Conservation (phyloP, 2,797 vertebrate genomes). For the Lepilemur ruficaudatus region DNA sequence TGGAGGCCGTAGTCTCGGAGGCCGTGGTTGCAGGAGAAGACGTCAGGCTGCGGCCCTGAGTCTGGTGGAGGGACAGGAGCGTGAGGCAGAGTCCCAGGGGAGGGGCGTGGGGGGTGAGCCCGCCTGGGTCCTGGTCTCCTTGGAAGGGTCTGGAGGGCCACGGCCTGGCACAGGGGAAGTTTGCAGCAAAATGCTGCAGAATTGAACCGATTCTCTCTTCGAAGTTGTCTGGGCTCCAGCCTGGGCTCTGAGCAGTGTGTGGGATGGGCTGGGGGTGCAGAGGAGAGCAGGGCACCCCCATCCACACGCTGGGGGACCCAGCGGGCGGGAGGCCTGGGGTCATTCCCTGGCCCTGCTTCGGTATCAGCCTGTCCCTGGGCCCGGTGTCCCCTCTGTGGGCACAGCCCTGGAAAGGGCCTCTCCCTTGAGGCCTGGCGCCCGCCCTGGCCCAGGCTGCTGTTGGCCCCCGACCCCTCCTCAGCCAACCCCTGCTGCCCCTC, state of each 20-base stretch:
- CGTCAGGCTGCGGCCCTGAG: accelerated
- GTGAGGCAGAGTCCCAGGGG: accelerated
- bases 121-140: too few species aligned
- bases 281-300: background rate
- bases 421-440: background rate
- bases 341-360: accelerated
- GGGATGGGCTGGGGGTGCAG: background rate
- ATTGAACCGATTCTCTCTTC: background rate
- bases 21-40: accelerated
- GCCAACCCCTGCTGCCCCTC: background rate
- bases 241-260: background rate
- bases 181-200: too few species aligned
- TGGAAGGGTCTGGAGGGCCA: background rate
- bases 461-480: background rate
- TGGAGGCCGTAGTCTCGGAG: too few species aligned
- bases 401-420: background rate
- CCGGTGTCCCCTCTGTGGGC: background rate
- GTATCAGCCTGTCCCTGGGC: accelerated
- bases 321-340: too few species aligned
- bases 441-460: background rate
- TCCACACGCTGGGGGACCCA: background rate
- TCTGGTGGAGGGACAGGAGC: accelerated
- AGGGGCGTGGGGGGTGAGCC: accelerated
- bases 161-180: background rate
- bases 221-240: background rate